A percentile compares a stretch with the other conserved stretches of the same genome.
Conservation (phyloP, 2,113 vertebrate genomes). For the Manacus vitellinus region DNA sequence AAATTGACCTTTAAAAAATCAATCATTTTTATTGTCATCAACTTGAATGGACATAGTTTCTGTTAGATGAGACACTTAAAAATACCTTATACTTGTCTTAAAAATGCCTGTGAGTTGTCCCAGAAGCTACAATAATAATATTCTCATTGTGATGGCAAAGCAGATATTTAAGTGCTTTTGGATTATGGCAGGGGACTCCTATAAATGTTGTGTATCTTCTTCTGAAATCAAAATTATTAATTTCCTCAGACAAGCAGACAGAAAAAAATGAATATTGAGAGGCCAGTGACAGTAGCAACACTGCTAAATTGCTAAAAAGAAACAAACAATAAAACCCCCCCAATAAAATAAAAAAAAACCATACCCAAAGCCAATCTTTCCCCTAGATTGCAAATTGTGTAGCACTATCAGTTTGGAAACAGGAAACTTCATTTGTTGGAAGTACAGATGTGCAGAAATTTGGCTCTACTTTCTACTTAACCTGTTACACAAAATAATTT, state of each 20-base stretch:
- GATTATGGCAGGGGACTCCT: background rate
- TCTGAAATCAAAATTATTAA: background rate
- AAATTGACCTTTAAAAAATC: background rate
- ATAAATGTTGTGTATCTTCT: background rate
- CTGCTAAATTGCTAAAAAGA: background rate
- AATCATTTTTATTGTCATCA: background rate
- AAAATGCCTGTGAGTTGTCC: background rate
- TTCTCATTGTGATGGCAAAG: background rate
- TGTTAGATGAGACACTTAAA: background rate
- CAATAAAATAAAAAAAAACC: background rate
- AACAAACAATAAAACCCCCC: no score
- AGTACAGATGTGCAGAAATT: background rate
- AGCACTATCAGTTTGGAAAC: background rate
- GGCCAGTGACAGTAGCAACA: background rate
- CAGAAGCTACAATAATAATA: background rate
- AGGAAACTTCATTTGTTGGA: background rate
- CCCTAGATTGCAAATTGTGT: fast-evolving
- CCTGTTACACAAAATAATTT: background rate
- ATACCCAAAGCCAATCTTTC: fast-evolving
- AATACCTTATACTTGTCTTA: background rate
- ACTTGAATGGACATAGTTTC: background rate
- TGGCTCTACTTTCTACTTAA: background rate
- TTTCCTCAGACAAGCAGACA: background rate
- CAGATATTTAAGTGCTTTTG: background rate
- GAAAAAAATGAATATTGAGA: background rate